Evolutionary conservation across 2,888 invertebrate genomes (phyloP).

Genomic region (Oithona nana): DNA sequence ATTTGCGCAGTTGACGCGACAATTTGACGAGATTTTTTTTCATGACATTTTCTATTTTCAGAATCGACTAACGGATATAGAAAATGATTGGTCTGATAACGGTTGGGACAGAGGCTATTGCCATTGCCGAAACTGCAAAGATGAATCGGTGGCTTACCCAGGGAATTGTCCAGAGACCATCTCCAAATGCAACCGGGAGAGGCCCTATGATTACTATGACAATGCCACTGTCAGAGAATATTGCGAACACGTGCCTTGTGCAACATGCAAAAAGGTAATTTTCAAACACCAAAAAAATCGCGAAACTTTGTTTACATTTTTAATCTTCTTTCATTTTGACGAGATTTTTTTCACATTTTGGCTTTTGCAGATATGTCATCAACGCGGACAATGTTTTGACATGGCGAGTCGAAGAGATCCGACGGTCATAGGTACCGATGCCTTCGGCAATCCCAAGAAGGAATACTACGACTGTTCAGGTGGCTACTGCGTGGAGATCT

Average conservation of each 20-base stretch:
- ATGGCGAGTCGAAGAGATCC: constrained; percentile 10
- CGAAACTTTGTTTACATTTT: not conserved
- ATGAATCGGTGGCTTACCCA: not conserved
- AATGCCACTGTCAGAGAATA: not conserved
- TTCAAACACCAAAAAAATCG: not conserved
- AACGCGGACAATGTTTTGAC: constrained; percentile 5
- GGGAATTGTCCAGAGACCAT: not conserved
- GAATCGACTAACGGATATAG: not conserved
- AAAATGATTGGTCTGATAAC: too few species aligned
- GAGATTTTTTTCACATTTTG: not conserved
- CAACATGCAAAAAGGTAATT: constrained; percentile 4
- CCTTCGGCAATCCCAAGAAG: not conserved
- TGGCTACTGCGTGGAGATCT: constrained; percentile 12
- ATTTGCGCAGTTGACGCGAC: not conserved
- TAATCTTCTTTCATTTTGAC: not conserved
- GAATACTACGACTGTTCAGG: constrained; percentile 8
- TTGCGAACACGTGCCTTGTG: not conserved
- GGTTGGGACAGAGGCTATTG: not conserved
- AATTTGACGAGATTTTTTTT: not conserved
- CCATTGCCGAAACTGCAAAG: not conserved
- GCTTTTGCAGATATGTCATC: not conserved
- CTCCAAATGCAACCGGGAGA: not conserved
- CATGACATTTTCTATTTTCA: too few species aligned
- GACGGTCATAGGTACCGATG: constrained; percentile 9
- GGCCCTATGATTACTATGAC: not conserved